Evolutionary conservation across 1,140 invertebrate species (phyloP), one percentile per base, ranked within the genome.

Genomic region (Mamestra configurata): DNA sequence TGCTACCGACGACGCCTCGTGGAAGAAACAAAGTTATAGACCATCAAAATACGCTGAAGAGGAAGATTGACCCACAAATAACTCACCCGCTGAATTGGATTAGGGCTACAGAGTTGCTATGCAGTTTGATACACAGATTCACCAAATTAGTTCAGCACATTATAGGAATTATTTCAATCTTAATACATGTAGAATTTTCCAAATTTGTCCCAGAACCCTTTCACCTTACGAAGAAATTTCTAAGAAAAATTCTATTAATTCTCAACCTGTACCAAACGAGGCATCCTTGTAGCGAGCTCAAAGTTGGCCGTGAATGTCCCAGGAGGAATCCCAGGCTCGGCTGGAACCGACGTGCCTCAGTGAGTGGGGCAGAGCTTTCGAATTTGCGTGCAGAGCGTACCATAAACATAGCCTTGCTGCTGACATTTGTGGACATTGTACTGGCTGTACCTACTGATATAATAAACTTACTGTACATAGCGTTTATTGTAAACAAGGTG

Each of bases 371-470:
- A 27, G 15, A 71, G 68, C 68, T 71, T 71, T 71, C 49, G 68
- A 71, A 71, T 71, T 71, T 71, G 46, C 68, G 46, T 71, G 27
- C 49, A 18, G 68, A 53, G 68, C 68, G 68, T 46, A 53, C 53
- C 68, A 71, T 71, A 71, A 71, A 71, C 68, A 71, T 51, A 71
- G 68, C 68, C 35, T 27, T 27, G 24, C 13, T 8, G 46, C 68
- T 53, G 27, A 35, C 68, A 53, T 71, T 71, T 71, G 68, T 51
- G 68, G 68, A 71, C 68, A 71, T 15, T 53, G 49, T 53, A 35
- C 68, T 35, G 15, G 22, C 66, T 51, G 49, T 53, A 31, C 66
- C 49, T 8, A 13, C 22, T 71, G 24, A 71, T 71, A 51, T 31
- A 51, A 49, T 51, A 51, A 51, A 71, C 51, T 71, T 51, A 31